Percentiles rank a stretch among this genome's conserved stretches.
phyloP scores from a whole-genome alignment of 2,888 invertebrate genomes.

The Steinernema scapterisci region DNA sequence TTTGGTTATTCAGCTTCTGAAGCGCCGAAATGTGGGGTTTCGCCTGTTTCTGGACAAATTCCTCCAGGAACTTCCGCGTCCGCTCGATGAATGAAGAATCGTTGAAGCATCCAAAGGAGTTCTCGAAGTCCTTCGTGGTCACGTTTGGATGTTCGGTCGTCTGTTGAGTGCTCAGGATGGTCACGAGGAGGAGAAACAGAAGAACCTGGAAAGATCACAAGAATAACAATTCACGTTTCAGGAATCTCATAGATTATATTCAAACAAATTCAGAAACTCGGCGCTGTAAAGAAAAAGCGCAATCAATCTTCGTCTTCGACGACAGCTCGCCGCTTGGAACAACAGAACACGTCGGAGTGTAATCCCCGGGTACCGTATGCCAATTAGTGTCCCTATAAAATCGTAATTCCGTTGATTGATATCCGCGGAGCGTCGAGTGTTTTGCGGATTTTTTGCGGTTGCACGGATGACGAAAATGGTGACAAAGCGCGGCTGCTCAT shows the following conservation, averaged over 20 bases:
- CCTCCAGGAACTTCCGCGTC: neutral
- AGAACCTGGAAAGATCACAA: neutral
- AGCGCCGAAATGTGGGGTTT: neutral
- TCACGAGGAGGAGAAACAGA: neutral
- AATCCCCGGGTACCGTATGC: conserved; percentile 22
- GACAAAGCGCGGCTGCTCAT: neutral
- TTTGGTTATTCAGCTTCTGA: conserved; percentile 25
- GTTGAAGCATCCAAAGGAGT: conserved; percentile 13
- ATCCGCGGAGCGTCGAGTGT: neutral
- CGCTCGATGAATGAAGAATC: neutral
- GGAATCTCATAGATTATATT: neutral
- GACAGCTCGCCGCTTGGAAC: conserved; percentile 14
- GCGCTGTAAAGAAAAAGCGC: conserved; percentile 4
- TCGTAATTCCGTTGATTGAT: neutral
- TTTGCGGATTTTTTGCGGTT: neutral
- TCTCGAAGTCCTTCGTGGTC: conserved; percentile 12
- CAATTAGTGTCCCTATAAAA: conserved; percentile 1
- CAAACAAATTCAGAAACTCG: neutral
- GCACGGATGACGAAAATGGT: neutral
- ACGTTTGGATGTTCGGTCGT: neutral
- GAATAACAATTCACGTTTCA: neutral
- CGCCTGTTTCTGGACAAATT: neutral
- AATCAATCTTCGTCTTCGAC: conserved; percentile 1
- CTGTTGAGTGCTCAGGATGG: neutral
- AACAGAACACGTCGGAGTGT: conserved; percentile 19